phyloP scores from a whole-genome alignment of 2,888 invertebrate genomes.

The Campoletis raptor region DNA sequence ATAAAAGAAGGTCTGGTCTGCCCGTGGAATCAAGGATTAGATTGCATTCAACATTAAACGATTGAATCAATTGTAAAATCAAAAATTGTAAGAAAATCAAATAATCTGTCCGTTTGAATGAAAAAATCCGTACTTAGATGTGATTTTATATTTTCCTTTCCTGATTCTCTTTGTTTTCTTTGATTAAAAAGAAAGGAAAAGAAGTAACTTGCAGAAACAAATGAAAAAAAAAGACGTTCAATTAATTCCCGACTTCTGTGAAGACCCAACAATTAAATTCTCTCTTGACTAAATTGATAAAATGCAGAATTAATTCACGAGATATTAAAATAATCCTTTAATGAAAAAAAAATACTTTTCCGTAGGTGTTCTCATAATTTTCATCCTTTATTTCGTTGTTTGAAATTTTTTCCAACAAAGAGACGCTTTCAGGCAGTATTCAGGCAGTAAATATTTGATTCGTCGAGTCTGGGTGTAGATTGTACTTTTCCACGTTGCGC shows the following conservation, averaged over 20 bases:
- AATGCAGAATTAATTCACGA: background rate
- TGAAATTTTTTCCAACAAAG: background rate
- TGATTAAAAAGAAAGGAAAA: too few species aligned
- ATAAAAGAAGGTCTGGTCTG: background rate
- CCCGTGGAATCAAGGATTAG: background rate
- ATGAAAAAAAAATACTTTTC: background rate
- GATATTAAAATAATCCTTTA: too few species aligned
- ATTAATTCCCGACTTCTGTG: too few species aligned
- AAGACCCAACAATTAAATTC: too few species aligned
- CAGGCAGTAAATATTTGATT: constrained; percentile 55
- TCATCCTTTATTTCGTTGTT: background rate
- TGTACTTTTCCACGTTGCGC: constrained; percentile 34
- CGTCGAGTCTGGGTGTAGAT: constrained; percentile 33
- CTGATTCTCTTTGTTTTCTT: too few species aligned
- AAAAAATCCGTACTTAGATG: background rate
- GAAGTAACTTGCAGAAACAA: background rate
- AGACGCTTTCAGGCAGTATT: background rate
- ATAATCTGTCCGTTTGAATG: too few species aligned
- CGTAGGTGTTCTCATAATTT: background rate
- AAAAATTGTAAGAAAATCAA: too few species aligned
- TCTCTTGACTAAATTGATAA: background rate
- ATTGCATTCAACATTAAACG: background rate
- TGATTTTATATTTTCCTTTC: background rate
- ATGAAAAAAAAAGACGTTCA: background rate
- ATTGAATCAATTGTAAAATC: background rate